Base-by-base conservation (phyloP, 2,113 vertebrate species). In the Myiozetetes cayanensis region DNA sequence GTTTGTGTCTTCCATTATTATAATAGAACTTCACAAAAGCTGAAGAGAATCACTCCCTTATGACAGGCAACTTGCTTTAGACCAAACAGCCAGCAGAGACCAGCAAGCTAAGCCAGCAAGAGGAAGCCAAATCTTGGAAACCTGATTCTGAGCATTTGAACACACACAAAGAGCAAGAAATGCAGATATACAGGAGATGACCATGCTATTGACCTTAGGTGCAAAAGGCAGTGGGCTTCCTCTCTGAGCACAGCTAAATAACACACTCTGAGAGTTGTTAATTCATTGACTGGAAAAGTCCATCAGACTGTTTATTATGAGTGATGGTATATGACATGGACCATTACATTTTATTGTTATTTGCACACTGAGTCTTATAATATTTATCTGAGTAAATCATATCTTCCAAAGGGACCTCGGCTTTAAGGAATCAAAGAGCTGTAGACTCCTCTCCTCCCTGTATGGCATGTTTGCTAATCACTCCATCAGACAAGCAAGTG, bases 311-410 rank as follows among this genome's bases (percentile, higher is more conserved):
- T 79, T 81, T 89, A 85, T 65, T 82, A 61, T 0, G 4, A 82
- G 15, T 56, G 49, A 81, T 9, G 78, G 27, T 49, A n/a, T 85
- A 85, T 65, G n/a, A 41, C 35, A 85, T 1, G 25, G 77, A 49
- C 61, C 70, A 87, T 68, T 92, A 75, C 28, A 37, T 87, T 92
- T 89, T 74, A 90, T 30, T 88, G 53, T 71, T 96, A 63, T 85
- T 89, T 73, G 61, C 41, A 75, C 74, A 82, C 28, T 30, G 65
- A 79, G 8, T 55, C 30, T 47, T 83, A 6, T 49, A 89, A 46
- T n/a, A 72, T 85, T 80, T 79, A 72, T 82, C 41, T 65, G 77
- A 78, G 47, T 78, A 87, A 92, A 85, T 21, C 0, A 1, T 49
- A 12, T 59, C 72, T 90, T 94, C 61, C 56, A 68, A 49, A 87